Evolutionary conservation across 2,113 vertebrate species (phyloP).

Genomic region (Rhea pennata): DNA sequence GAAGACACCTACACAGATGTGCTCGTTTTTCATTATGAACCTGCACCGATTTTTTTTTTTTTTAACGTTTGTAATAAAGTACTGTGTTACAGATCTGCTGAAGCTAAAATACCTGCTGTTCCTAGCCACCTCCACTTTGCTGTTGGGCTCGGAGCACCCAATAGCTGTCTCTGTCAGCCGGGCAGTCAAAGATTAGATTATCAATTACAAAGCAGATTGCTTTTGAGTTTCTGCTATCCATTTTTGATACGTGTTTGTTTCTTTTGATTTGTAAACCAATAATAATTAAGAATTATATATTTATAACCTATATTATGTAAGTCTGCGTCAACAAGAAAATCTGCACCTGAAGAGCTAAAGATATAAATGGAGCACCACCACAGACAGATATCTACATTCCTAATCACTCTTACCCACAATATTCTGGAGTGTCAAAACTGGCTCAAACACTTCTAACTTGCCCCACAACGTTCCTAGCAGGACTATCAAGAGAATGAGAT

Average conservation of each 20-base stretch:
- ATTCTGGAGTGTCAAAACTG: slow-evolving; percentile 10
- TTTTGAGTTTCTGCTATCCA: neutral
- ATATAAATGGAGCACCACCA: slow-evolving; percentile 30
- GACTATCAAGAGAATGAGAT: neutral
- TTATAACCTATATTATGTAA: neutral
- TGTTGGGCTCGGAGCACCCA: neutral
- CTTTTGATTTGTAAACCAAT: slow-evolving; percentile 48
- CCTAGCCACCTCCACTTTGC: neutral
- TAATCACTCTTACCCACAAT: slow-evolving; percentile 28
- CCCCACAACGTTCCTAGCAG: neutral
- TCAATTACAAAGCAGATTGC: slow-evolving; percentile 1
- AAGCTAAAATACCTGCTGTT: neutral
- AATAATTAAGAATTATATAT: neutral
- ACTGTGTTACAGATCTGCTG: neutral
- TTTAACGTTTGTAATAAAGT: neutral
- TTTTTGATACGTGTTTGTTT: neutral
- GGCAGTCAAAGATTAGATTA: neutral
- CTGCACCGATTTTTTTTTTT: neutral
- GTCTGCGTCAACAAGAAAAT: neutral
- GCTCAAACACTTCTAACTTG: neutral
- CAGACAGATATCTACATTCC: slow-evolving; percentile 38
- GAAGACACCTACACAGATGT: neutral
- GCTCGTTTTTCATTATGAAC: neutral
- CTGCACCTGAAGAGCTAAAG: neutral
- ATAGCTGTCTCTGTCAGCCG: neutral